phyloP scores from a whole-genome alignment of 2,113 vertebrate genomes.

The Silurus meridionalis region DNA sequence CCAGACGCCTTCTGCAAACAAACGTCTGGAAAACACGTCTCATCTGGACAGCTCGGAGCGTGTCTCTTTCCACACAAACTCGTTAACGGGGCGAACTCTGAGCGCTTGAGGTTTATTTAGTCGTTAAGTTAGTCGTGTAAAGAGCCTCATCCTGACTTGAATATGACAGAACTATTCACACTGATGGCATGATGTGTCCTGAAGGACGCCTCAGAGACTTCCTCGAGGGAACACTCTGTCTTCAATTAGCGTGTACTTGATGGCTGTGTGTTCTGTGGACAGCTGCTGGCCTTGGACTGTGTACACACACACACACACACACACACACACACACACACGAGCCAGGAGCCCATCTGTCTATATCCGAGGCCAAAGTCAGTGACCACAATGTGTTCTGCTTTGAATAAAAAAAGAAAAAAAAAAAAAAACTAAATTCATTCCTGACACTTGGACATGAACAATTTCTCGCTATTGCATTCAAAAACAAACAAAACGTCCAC shows the following conservation, averaged over 20 bases:
- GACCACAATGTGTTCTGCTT: slow-evolving; percentile 24
- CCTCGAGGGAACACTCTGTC: slow-evolving; percentile 9
- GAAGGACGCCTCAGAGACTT: slow-evolving; percentile 2
- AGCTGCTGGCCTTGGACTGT: slow-evolving; percentile 44
- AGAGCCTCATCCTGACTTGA: background rate
- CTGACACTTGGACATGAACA: background rate
- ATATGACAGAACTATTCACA: background rate
- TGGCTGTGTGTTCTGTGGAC: slow-evolving; percentile 32
- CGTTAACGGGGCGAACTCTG: background rate
- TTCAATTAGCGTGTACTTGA: slow-evolving; percentile 37
- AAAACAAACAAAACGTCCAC: background rate
- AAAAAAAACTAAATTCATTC: background rate
- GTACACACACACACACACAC: slow-evolving; percentile 22
- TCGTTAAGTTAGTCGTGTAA: background rate
- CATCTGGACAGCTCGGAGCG: background rate
- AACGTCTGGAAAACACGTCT: background rate
- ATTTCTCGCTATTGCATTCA: background rate
- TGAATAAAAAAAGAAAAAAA: background rate
- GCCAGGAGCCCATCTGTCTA: slow-evolving; percentile 59
- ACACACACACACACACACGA: background rate
- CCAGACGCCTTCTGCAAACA: background rate
- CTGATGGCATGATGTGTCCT: slow-evolving; percentile 14
- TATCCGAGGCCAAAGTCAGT: slow-evolving; percentile 52
- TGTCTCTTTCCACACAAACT: background rate
- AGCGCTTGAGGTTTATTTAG: slow-evolving; percentile 11